Conservation (phyloP, 2,797 vertebrate genomes). For the Smutsia temminckii region DNA sequence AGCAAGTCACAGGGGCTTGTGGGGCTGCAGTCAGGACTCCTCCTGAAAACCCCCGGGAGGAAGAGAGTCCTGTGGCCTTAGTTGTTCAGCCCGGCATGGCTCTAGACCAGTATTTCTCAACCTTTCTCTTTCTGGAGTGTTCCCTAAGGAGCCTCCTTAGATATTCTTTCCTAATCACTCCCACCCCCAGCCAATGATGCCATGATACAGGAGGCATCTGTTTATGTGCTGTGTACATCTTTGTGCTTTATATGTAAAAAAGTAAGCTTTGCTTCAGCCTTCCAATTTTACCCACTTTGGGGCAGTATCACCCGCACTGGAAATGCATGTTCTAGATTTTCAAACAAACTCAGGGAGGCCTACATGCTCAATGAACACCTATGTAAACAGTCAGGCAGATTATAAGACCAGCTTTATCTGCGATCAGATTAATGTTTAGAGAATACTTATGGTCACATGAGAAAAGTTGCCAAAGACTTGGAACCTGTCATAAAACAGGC, state of each 20-base stretch:
- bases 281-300: background rate
- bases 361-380: background rate
- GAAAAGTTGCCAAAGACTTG: background rate
- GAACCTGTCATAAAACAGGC: background rate
- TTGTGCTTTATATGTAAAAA: background rate
- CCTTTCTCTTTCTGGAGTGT: background rate
- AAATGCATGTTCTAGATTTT: background rate
- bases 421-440: background rate
- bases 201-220: background rate
- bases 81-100: background rate
- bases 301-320: background rate
- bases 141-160: background rate
- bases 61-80: background rate
- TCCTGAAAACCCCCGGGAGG: background rate
- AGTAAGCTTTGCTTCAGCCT: background rate
- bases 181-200: background rate
- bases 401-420: background rate
- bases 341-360: background rate
- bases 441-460: background rate
- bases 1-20: background rate
- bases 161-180: background rate
- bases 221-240: background rate
- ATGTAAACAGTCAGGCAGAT: background rate
- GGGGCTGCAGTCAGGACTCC: background rate
- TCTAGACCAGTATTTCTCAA: background rate